Base-by-base conservation (phyloP, 2,888 invertebrate species). In the Melieria crassipennis region DNA sequence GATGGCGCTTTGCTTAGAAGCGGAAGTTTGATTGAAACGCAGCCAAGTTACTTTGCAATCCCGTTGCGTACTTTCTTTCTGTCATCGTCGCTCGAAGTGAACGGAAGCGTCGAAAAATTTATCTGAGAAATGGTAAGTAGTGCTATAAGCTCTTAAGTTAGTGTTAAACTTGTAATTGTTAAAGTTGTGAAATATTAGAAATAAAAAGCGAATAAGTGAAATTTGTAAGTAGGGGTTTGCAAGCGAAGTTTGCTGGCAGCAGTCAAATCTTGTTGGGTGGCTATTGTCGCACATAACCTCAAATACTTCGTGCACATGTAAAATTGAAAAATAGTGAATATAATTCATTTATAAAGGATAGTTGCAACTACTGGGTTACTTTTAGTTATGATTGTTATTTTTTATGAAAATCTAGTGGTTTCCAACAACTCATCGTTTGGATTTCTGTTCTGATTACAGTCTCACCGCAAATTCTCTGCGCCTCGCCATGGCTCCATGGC, bases 401-500 rank as follows among this genome's bases (percentile, higher is more conserved):
- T 50, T 50, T 50, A 11, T 50, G 50, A 50, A 11, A 30, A 30
- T 2, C 30, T 3, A 3, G 30, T 30, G 30, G 30, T 30, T 30
- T 30, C 30, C 2, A 30, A 30, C 2, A 30, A 30, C 2, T 30
- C 3, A 50, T 50, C 11, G 3, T 50, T 50, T 11, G 2, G 3
- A 10, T 50, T 30, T 30, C 3, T 61, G 70, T 73, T 70, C 66
- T 69, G 4, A 78, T 89, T 92, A 77, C 88, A 99, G 99, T 99
- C 99, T 89, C 99, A 99, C 90, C 93, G 99, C 87, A 99, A 99
- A 88, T 99, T 99, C 89, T 98, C 98, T 86, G 99, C 99, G 60
- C 99, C 99, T 82, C 95, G 99, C 81, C 99, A 99, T 92, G 99
- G 99, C 83, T 99, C 98, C 70, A 97, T 99, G 96, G 99, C 98